phyloP scores from a whole-genome alignment of 2,888 invertebrate genomes.

The Sarcophaga rosellei region DNA sequence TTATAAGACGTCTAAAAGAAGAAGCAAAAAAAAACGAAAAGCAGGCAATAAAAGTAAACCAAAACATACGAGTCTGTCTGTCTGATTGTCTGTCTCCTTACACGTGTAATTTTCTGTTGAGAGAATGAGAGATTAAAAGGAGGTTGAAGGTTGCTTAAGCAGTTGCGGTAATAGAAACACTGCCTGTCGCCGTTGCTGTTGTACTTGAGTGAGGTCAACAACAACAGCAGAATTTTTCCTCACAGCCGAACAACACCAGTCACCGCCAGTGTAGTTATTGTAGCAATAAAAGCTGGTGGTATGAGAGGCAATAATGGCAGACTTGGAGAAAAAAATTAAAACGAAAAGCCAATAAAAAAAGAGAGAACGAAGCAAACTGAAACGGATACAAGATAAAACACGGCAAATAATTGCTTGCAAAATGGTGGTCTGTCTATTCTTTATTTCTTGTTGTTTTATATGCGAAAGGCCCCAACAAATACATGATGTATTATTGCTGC shows the following conservation, averaged over 20 bases:
- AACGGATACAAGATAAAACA: slow-evolving; percentile 44
- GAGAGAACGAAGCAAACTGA: neutral
- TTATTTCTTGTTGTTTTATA: neutral
- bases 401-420: slow-evolving; percentile 47
- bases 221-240: slow-evolving; percentile 22
- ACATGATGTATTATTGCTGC: neutral
- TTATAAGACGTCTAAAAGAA: slow-evolving; percentile 1
- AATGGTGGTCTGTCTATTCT: neutral
- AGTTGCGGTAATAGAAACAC: neutral
- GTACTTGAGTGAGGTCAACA: slow-evolving; percentile 60
- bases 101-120: slow-evolving; percentile 26
- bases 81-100: slow-evolving; percentile 16
- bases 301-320: neutral
- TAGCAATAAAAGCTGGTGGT: neutral
- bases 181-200: slow-evolving; percentile 5
- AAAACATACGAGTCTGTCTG: slow-evolving; percentile 18
- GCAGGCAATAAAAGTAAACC: slow-evolving; percentile 6
- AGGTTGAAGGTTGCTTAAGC: slow-evolving; percentile 57
- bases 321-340: neutral
- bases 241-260: neutral
- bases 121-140: neutral
- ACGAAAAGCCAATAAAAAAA: too few relatives aligned
- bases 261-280: neutral
- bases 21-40: slow-evolving; percentile 19
- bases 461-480: neutral